Evolutionary conservation across 2,113 vertebrate genomes (phyloP), one percentile per base, ranked within the genome.

Genomic region (Oceanites oceanicus): DNA sequence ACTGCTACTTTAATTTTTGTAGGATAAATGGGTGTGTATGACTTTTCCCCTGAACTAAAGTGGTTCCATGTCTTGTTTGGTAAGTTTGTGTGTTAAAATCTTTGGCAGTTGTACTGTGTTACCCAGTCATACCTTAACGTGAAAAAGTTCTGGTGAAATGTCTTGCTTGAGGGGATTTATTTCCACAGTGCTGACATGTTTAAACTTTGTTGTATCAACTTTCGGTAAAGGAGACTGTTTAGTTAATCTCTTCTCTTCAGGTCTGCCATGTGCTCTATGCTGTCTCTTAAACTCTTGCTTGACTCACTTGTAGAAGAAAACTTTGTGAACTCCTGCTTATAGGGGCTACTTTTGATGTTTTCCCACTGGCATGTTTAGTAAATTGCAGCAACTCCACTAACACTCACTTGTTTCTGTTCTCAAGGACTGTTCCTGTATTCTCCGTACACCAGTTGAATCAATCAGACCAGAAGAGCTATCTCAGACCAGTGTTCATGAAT

Each of bases 391-490:
- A 40, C 22, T 87, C 32, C 27, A 30, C 7, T 59, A 72, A 32
- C 8, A 45, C 65, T 87, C 55, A 42, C 25, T 79, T 76, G 9
- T 72, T 95, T 78, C 44, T 94, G 21, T 85, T 97, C 93, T 95
- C 29, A 92, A 99, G 99, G 99, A 99, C 98, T 99, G 99, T 98
- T 99, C 99, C 98, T 99, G 99, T 96, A 98, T 99, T 98, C 99
- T 99, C 92, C 98, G 98, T 97, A 98, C 99, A 94, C 98, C 98
- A 96, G 98, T 99, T 98, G 99, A 99, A 98, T 97, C 99, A 81
- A 98, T 99, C 97, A 98, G 98, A 98, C 97, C 98, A 97, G 99
- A 99, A 97, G 99, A 99, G 86, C 98, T 98, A 62, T 99, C 99
- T 97, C 98, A 99, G 96, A 98, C 98, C 97, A 98, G 98, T 96